These are phyloP conservation scores for Neofelis nebulosa DNA, from an alignment of 2,113 vertebrate species.

Conservation along the genomic window DNA sequence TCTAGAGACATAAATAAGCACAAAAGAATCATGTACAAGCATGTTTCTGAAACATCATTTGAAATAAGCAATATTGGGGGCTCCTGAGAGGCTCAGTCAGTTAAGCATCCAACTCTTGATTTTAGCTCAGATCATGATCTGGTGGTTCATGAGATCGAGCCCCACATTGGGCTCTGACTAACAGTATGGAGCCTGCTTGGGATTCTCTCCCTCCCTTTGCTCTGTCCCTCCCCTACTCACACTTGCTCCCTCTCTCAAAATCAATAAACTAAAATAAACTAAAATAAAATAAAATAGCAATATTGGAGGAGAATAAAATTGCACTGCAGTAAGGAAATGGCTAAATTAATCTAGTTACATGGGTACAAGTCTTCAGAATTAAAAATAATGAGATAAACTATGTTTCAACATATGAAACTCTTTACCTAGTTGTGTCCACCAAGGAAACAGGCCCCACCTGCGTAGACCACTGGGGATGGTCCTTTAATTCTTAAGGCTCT, in stretches of 20 bases:
- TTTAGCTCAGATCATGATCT: too few species aligned
- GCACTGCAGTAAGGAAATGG: not conserved
- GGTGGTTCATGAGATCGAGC: too few species aligned
- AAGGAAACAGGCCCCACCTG: rapidly evolving
- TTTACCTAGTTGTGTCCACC: not conserved
- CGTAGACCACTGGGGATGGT: not conserved
- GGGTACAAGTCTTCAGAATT: not conserved
- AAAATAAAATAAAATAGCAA: not conserved
- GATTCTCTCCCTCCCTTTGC: too few species aligned
- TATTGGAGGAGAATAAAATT: not conserved
- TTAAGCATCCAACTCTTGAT: too few species aligned
- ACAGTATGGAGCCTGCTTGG: too few species aligned
- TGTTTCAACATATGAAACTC: not conserved
- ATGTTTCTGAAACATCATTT: not conserved
- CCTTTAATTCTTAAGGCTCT: not conserved
- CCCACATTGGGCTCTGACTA: too few species aligned
- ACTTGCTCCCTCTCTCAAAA: too few species aligned
- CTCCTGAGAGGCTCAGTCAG: too few species aligned
- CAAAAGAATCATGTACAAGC: not conserved
- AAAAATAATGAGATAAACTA: not conserved
- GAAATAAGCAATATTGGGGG: not conserved
- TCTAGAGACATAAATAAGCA: not conserved
- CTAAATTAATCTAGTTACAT: not conserved
- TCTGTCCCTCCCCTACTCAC: too few species aligned
- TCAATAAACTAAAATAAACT: too few species aligned